A percentile compares a stretch with the other conserved stretches of the same genome.
Evolutionary conservation across 2,113 vertebrate species (phyloP).

Genomic region (Vanacampus margaritifer): DNA sequence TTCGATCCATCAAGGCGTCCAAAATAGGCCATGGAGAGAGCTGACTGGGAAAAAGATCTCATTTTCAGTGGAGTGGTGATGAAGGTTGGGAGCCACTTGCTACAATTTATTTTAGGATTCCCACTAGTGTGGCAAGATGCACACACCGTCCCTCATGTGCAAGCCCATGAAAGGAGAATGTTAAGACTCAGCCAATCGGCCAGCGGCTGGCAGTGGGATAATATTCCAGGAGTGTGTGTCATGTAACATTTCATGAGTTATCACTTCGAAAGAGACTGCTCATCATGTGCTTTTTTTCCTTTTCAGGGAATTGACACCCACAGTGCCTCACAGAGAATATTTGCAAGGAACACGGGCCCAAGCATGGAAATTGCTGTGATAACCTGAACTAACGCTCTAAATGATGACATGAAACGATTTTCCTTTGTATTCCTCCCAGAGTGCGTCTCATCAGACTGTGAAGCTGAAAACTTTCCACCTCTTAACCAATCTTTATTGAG

Average conservation of each 20-base stretch:
- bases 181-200: constrained; percentile 64
- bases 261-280: constrained; percentile 68
- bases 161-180: constrained; percentile 78
- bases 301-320: constrained; percentile 53
- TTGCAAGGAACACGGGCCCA: constrained; percentile 55
- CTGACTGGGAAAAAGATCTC: constrained; percentile 72
- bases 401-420: constrained; percentile 69
- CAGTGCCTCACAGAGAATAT: constrained; percentile 50
- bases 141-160: constrained; percentile 61
- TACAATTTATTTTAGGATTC: constrained; percentile 80
- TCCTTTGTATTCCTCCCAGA: constrained; percentile 62
- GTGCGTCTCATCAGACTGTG: constrained; percentile 56
- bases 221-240: constrained; percentile 77
- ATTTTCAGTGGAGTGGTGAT: constrained; percentile 71
- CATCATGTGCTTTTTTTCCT: constrained; percentile 51
- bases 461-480: constrained; percentile 60
- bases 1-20: constrained; percentile 62
- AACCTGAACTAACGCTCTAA: constrained; percentile 68
- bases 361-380: constrained; percentile 67
- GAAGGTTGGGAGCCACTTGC: constrained; percentile 71
- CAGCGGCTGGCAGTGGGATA: constrained; percentile 68
- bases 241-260: constrained; percentile 76
- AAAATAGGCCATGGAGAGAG: constrained; percentile 69
- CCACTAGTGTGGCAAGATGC: constrained; percentile 70
- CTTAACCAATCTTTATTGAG: constrained; percentile 66